Conservation (phyloP, 2,888 invertebrate species). For the Argyra leucocephala region DNA sequence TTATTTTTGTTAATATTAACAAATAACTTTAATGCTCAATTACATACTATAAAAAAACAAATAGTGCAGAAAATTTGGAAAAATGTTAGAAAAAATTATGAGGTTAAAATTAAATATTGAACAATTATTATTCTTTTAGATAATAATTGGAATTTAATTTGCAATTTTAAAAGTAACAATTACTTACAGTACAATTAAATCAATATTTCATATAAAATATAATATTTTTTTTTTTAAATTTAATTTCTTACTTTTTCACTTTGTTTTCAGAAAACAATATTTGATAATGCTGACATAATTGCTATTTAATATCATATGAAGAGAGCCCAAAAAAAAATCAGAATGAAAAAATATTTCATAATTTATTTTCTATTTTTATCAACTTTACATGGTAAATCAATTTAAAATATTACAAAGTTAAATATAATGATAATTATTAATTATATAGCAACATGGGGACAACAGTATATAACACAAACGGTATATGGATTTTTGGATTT, state of each 20-base stretch:
- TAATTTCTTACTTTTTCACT: too few relatives aligned
- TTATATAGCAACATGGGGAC: neutral
- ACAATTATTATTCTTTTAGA: too few relatives aligned
- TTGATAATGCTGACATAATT: neutral
- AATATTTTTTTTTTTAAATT: too few relatives aligned
- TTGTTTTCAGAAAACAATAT: too few relatives aligned
- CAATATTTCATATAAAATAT: too few relatives aligned
- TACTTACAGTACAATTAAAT: neutral
- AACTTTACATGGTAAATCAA: neutral
- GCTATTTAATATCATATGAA: neutral
- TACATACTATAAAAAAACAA: neutral
- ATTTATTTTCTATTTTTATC: neutral
- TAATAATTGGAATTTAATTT: neutral
- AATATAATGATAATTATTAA: neutral
- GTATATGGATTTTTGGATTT: constrained; percentile 91
- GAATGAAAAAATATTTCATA: neutral
- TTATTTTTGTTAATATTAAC: neutral
- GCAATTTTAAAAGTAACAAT: neutral
- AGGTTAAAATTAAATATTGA: too few relatives aligned
- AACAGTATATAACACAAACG: constrained; percentile 66
- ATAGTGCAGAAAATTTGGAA: constrained; percentile 2
- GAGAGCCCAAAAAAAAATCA: neutral
- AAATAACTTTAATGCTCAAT: neutral
- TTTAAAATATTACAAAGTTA: neutral
- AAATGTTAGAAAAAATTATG: too few relatives aligned